Evolutionary conservation across 2,888 invertebrate species (phyloP).

Genomic region (Meghimatium bilineatum): DNA sequence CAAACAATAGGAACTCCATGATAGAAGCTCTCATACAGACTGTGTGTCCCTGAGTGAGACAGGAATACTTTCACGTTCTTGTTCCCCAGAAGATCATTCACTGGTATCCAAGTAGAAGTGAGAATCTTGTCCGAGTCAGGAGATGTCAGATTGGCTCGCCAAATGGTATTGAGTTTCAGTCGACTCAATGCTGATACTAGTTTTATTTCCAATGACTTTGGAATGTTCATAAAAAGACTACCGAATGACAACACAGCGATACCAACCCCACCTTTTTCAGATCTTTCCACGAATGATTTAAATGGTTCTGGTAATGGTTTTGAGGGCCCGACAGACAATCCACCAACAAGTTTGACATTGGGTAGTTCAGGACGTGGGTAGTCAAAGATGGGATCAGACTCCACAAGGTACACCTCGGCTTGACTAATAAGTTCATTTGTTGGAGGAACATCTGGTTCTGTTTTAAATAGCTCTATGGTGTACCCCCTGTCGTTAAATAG

Average conservation of each 20-base stretch:
- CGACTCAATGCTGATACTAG: conserved; percentile 7
- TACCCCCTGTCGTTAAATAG: conserved; percentile 15
- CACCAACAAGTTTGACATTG: conserved; percentile 45
- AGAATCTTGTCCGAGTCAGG: conserved; percentile 50
- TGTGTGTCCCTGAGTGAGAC: conserved; percentile 62
- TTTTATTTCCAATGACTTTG: background rate
- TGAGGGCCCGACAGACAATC: background rate
- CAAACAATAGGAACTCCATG: conserved; percentile 62
- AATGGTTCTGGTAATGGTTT: conserved; percentile 7
- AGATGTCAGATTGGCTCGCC: conserved; percentile 47
- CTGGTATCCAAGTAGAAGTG: conserved; percentile 57
- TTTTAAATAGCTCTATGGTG: background rate
- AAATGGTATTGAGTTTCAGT: conserved; percentile 47
- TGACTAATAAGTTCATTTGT: conserved; percentile 35
- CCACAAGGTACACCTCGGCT: conserved; percentile 44
- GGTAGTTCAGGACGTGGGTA: conserved; percentile 41
- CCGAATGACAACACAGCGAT: background rate
- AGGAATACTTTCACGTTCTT: conserved; percentile 57
- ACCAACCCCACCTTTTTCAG: conserved; percentile 9
- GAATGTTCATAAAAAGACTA: background rate
- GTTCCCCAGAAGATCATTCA: conserved; percentile 60
- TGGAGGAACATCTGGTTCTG: conserved; percentile 7
- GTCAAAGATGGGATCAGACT: conserved; percentile 41
- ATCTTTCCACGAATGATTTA: conserved; percentile 17
- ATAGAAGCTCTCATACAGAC: conserved; percentile 62